These are phyloP conservation scores for Salvelinus namaycush DNA, from an alignment of 2,113 vertebrate genomes.

Conservation along the genomic window DNA sequence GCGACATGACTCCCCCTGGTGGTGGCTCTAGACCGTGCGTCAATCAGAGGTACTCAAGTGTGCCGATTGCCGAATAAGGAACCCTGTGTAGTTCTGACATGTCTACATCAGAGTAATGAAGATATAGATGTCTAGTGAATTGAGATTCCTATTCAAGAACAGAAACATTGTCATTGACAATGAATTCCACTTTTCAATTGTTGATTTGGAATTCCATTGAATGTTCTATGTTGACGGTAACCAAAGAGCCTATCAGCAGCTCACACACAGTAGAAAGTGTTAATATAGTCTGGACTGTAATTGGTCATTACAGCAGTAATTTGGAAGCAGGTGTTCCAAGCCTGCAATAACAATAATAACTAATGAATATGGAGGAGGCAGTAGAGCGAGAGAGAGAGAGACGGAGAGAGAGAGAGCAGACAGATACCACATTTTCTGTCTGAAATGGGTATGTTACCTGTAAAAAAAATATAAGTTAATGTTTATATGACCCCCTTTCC, in stretches of 20 bases:
- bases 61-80: no score
- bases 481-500: no score
- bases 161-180: neutral
- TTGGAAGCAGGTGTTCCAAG: constrained; percentile 18
- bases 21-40: neutral
- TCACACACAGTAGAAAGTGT: no score
- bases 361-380: neutral
- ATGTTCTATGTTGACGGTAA: neutral
- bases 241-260: neutral
- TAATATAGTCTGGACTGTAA: neutral
- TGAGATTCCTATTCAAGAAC: neutral
- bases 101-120: no score
- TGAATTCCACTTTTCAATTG: neutral
- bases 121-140: neutral
- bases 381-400: neutral
- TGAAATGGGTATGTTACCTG: no score
- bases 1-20: constrained; percentile 33
- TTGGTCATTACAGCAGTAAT: constrained; percentile 6
- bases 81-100: no score
- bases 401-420: neutral
- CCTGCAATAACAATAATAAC: neutral
- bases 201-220: neutral
- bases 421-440: no score
- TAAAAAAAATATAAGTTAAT: no score
- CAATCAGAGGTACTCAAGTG: no score